Conservation (phyloP, 2,113 vertebrate genomes). For the Oncorhynchus tshawytscha region DNA sequence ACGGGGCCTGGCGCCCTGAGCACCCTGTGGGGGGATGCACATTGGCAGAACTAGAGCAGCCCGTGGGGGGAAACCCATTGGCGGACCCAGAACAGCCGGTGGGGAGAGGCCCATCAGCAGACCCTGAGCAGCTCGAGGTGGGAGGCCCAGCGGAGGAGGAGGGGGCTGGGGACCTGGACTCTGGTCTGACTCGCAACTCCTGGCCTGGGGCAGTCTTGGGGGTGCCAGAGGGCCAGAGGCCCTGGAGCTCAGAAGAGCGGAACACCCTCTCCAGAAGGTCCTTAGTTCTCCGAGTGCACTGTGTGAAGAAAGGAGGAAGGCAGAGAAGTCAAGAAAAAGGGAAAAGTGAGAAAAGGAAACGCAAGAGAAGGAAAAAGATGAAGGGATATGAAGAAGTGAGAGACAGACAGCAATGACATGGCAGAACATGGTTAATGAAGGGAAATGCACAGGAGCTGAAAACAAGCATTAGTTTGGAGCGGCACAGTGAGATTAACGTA, state of each 20-base stretch:
- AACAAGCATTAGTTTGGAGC: neutral
- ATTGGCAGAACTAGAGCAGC: no score
- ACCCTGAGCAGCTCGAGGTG: no score
- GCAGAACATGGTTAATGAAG: neutral
- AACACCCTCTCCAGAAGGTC: conserved; percentile 69
- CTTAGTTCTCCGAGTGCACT: conserved; percentile 74
- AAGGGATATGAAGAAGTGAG: neutral
- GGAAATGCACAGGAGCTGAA: neutral
- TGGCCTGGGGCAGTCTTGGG: conserved; percentile 59
- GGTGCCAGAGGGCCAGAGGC: conserved; percentile 52
- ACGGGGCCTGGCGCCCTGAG: conserved; percentile 16
- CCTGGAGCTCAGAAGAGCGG: conserved; percentile 51
- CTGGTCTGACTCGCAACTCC: conserved; percentile 15
- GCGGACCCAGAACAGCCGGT: conserved; percentile 34
- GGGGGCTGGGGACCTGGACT: conserved; percentile 24
- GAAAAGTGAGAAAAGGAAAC: neutral
- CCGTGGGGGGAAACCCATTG: conserved; percentile 26
- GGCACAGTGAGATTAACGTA: no score
- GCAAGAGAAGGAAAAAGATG: neutral
- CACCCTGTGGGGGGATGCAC: conserved; percentile 35
- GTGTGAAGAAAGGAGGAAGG: conserved; percentile 5
- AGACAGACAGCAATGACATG: neutral
- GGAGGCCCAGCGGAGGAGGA: neutral
- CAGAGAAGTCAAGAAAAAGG: neutral
- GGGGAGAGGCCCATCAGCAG: conserved; percentile 4